A percentile compares a stretch with the other conserved stretches of the same genome.
These are phyloP conservation scores for Uloborus plumipes DNA, from an alignment of 2,888 invertebrate species.

Conservation along the genomic window DNA sequence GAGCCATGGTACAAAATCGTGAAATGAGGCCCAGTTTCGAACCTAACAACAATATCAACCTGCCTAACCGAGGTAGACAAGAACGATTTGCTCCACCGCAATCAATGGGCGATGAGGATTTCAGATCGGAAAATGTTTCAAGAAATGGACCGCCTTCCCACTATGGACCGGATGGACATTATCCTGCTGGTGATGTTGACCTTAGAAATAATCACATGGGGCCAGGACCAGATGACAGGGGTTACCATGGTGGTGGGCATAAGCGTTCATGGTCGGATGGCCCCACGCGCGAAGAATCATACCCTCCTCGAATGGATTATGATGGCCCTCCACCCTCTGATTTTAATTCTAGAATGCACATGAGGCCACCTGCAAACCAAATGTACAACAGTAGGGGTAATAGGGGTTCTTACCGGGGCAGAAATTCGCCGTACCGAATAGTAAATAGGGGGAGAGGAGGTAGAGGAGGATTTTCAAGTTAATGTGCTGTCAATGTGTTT, in stretches of 20 bases:
- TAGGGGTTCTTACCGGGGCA: slow-evolving; percentile 32
- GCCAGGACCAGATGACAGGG: slow-evolving; percentile 28
- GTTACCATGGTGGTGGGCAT: background rate
- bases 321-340: slow-evolving; percentile 33
- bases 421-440: slow-evolving; percentile 39
- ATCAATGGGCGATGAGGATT: slow-evolving; percentile 13
- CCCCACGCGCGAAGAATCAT: slow-evolving; percentile 23
- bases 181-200: slow-evolving; percentile 25
- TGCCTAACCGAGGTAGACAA: slow-evolving; percentile 22
- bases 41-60: slow-evolving; percentile 10
- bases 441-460: slow-evolving; percentile 41
- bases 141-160: slow-evolving; percentile 22
- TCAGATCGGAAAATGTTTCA: slow-evolving; percentile 16
- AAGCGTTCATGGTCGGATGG: slow-evolving; percentile 54
- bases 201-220: slow-evolving; percentile 37
- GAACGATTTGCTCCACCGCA: slow-evolving; percentile 20
- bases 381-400: slow-evolving; percentile 37
- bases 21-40: slow-evolving; percentile 26
- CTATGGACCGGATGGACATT: slow-evolving; percentile 6
- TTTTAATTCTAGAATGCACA: slow-evolving; percentile 18
- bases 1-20: slow-evolving; percentile 5
- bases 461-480: slow-evolving; percentile 30
- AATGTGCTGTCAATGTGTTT: too few species aligned
- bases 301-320: slow-evolving; percentile 21
- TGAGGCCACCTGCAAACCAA: slow-evolving; percentile 6